Evolutionary conservation across 2,113 vertebrate species (phyloP).

Genomic region (Sinocyclocheilus anshuiensis): DNA sequence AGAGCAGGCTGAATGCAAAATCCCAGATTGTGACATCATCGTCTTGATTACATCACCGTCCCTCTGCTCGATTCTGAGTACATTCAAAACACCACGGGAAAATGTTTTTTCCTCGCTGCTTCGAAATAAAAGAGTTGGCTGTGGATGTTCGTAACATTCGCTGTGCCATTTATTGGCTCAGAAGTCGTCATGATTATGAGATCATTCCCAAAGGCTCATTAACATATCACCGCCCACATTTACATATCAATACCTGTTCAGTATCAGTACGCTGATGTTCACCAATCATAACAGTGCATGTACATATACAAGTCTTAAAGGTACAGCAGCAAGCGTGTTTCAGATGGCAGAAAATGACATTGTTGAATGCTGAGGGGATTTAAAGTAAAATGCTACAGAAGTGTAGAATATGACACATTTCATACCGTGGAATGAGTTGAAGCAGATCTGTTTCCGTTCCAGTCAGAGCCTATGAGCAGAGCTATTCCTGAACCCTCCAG

Average conservation of each 20-base stretch:
- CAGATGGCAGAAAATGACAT: not conserved
- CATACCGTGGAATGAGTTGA: not conserved
- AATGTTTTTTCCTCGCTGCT: not conserved
- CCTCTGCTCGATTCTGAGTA: not conserved
- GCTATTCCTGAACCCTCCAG: not conserved
- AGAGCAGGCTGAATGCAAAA: not conserved
- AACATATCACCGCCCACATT: not conserved
- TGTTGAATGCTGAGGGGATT: not conserved
- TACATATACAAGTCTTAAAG: slow-evolving; percentile 13
- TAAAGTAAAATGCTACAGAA: not conserved
- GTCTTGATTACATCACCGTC: not conserved
- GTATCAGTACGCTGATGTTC: not conserved
- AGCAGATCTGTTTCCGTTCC: slow-evolving; percentile 16
- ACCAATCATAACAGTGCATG: slow-evolving; percentile 6
- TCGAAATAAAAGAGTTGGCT: not conserved
- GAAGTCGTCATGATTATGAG: not conserved
- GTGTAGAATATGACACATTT: not conserved
- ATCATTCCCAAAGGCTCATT: not conserved
- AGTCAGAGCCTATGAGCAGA: slow-evolving; percentile 26
- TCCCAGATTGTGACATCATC: not conserved
- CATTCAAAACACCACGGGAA: not conserved
- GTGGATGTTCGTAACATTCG: not conserved
- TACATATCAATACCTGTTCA: not conserved
- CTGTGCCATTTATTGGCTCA: not conserved
- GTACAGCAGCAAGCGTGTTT: slow-evolving; percentile 11